phyloP scores from a whole-genome alignment of 2,888 invertebrate species.

The Torymus auratus region DNA sequence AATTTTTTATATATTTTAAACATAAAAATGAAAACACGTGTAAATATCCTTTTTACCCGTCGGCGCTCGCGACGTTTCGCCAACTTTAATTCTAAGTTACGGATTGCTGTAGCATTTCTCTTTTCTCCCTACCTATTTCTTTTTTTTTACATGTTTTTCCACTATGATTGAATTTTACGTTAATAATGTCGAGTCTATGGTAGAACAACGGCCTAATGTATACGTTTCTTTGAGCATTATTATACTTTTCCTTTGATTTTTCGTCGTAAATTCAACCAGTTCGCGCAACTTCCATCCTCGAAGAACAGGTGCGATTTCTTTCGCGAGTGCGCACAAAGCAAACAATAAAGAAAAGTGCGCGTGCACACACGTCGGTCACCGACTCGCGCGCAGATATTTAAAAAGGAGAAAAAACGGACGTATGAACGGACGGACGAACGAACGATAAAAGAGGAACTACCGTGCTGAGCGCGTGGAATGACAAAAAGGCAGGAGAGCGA shows the following conservation, averaged over 20 bases:
- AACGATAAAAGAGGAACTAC: constrained; percentile 39
- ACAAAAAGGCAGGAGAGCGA: not conserved
- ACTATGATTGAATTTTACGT: constrained; percentile 12
- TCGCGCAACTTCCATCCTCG: not conserved
- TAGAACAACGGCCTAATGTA: constrained; percentile 4
- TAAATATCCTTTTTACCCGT: constrained; percentile 30
- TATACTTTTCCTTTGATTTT: constrained; percentile 10
- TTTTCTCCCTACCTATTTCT: no score
- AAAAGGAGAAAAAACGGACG: not conserved
- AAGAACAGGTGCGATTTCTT: not conserved
- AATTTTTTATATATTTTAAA: constrained; percentile 8
- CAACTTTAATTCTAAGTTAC: not conserved
- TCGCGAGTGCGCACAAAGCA: not conserved
- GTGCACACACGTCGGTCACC: constrained; percentile 3
- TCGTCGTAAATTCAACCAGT: not conserved
- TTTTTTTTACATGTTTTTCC: no score
- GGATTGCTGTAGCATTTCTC: no score
- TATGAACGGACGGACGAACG: constrained; percentile 3
- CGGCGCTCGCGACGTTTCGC: constrained; percentile 8
- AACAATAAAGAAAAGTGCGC: constrained; percentile 4
- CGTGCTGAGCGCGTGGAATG: constrained; percentile 21
- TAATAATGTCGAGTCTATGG: constrained; percentile 42
- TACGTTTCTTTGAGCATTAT: not conserved
- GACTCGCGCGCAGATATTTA: constrained; percentile 22
- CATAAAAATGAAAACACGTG: not conserved